Conservation (phyloP, 2,888 invertebrate genomes). For the Epirrhoe alternata region DNA sequence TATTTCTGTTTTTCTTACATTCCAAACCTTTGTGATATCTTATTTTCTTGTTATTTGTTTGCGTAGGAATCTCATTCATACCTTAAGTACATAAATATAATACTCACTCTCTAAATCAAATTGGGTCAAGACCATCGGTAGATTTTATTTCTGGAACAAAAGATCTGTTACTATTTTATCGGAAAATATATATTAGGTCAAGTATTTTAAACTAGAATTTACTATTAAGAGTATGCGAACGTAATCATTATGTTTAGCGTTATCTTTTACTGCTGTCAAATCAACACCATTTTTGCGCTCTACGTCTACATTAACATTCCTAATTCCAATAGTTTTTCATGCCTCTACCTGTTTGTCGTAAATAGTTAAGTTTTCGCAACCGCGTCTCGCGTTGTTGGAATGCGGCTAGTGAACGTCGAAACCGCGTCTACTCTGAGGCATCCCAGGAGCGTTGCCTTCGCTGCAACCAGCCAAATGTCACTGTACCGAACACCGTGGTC, state of each 20-base stretch:
- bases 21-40: not conserved
- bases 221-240: not conserved
- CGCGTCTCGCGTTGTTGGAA: slow-evolving; percentile 59
- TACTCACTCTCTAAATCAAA: not conserved
- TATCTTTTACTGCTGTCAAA: not conserved
- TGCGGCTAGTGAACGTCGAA: slow-evolving; percentile 76
- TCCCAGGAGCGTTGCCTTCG: slow-evolving; percentile 61
- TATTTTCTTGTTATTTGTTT: not conserved
- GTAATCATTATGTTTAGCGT: not conserved
- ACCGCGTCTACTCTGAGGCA: slow-evolving; percentile 60
- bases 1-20: slow-evolving; percentile 9
- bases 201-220: not conserved
- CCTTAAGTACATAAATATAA: not conserved
- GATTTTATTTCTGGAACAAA: slow-evolving; percentile 56
- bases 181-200: slow-evolving; percentile 14
- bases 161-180: slow-evolving; percentile 41
- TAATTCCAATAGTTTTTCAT: slow-evolving; percentile 31
- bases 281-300: slow-evolving; percentile 13
- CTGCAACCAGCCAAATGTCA: slow-evolving; percentile 72
- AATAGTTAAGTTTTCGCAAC: slow-evolving; percentile 66
- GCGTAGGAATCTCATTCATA: not conserved
- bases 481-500: slow-evolving; percentile 68
- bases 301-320: slow-evolving; percentile 19
- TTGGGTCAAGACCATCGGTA: slow-evolving; percentile 68
- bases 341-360: slow-evolving; percentile 42